Base-by-base conservation (phyloP, 2,113 vertebrate species). In the Amia ocellicauda region DNA sequence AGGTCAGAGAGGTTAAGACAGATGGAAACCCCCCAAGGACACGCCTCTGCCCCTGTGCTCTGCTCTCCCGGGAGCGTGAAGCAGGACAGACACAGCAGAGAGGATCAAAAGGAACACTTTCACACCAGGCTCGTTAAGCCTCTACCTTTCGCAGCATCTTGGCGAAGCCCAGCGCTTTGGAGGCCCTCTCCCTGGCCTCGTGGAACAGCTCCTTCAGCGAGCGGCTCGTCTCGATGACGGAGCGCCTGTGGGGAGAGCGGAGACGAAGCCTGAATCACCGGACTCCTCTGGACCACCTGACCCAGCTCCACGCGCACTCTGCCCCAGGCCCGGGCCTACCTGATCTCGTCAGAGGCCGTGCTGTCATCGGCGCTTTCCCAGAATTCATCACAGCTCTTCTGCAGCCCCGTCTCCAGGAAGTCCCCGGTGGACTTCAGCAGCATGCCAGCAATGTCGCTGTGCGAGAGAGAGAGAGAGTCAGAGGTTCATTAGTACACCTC, bases 121-220 rank as follows among this genome's bases (percentile, higher is more conserved):
- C n/a, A n/a, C n/a, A n/a, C n/a, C n/a, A n/a, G n/a, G n/a, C n/a
- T n/a, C n/a, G n/a, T 71, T 16, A 29, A 29, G 16, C 3, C 41
- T 83, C 79, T 78, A 98, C 97, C 91, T 99, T 99, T 55, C 96
- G 93, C 47, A 99, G 82, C 95, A 98, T 98, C 75, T 99, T 99
- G 65, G 97, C 95, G 81, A 99, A 99, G 8, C 97, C 96, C 64
- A 99, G 89, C 1, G 95, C 96, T 79, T 99, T 99, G 54, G 97
- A 99, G 1, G 97, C 97, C 59, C 96, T 85, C 56, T 98, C 97
- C 67, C 97, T 87, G 65, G 96, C 97, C 79, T 99, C 97, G 1
- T 99, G 96, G 71, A 98, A 99, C 43, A 99, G 90, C 64, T 98
- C 95, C 78, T 98, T 98, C 20, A 99, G 89, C 0, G 96, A 94